Base-by-base conservation (phyloP, 2,113 vertebrate species). In the Corydoras sp. region DNA sequence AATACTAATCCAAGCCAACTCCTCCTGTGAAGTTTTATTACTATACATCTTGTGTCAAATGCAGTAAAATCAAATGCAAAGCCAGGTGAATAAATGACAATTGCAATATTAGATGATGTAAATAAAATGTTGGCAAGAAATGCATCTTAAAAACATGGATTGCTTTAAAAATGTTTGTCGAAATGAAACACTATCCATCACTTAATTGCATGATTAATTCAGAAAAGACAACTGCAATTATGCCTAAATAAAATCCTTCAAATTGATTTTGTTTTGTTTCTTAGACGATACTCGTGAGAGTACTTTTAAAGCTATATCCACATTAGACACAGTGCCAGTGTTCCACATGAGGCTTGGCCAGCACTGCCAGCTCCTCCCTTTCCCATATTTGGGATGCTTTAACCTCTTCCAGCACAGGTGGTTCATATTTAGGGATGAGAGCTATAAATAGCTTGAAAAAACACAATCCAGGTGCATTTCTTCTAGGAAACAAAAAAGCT, bases 371-470 rank as follows among this genome's bases (percentile, higher is more conserved):
- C 31, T 59, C 59, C 71, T 50, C 66, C 73, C 68, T 75, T 70
- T 68, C 62, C 43, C 74, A 76, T 77, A 71, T 65, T 14, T 71
- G 68, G 81, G 81, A 82, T 82, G 73, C 78, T 68, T 76, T 49
- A 69, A 60, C 67, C 68, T 80, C 69, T 77, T 81, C 83, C 66
- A 73, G 29, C 82, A 74, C 87, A 87, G 86, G 83, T 87, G 81
- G 81, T 82, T 86, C 83, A 73, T 11, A 83, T 87, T 87, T 83
- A 67, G 62, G 81, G 65, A 60, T 80, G 61, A 79, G 74, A 12
- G 76, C 85, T 86, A 88, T 87, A 86, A 84, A 80, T 85, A 88
- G 81, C 55, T 71, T 53, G 13, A 56, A 77, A 85, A 83, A 88
- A 89, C 77, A 81, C 13, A 73, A 84, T 80, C 81, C 86, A 87